Conservation (phyloP, 2,888 invertebrate species). For the Microctonus aethiopoides region DNA sequence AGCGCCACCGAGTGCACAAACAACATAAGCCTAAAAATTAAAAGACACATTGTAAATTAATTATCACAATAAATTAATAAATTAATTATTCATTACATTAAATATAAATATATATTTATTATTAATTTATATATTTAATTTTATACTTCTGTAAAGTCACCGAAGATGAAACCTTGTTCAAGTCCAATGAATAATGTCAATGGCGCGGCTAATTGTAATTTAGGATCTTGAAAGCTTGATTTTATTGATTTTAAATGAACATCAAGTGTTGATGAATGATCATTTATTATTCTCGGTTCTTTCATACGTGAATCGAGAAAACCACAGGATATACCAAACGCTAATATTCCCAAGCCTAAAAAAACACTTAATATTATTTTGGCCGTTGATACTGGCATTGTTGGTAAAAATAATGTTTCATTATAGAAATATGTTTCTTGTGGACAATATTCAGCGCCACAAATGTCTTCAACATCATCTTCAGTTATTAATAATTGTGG, state of each 20-base stretch:
- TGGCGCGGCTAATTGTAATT: constrained; percentile 78
- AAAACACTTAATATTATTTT: constrained; percentile 58
- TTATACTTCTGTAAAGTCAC: constrained; percentile 81
- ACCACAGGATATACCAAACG: constrained; percentile 59
- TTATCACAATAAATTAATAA: neutral
- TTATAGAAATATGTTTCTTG: constrained; percentile 56
- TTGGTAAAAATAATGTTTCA: constrained; percentile 51
- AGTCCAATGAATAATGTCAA: constrained; percentile 84
- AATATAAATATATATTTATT: too few relatives aligned
- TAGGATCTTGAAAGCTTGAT: constrained; percentile 72
- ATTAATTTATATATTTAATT: neutral
- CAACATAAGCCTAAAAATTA: constrained; percentile 79
- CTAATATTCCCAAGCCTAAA: constrained; percentile 59
- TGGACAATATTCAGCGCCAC: constrained; percentile 61
- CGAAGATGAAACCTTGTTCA: constrained; percentile 86
- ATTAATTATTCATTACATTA: too few relatives aligned
- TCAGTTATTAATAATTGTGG: constrained; percentile 39
- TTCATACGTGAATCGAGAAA: constrained; percentile 61
- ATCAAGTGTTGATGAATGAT: constrained; percentile 47
- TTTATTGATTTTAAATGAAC: constrained; percentile 67
- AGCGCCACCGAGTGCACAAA: constrained; percentile 82
- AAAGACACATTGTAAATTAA: constrained; percentile 44
- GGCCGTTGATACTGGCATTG: constrained; percentile 52
- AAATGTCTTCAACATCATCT: constrained; percentile 53
- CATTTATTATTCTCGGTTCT: constrained; percentile 53